phyloP scores from a whole-genome alignment of 2,888 invertebrate genomes.

The Eilema depressum region DNA sequence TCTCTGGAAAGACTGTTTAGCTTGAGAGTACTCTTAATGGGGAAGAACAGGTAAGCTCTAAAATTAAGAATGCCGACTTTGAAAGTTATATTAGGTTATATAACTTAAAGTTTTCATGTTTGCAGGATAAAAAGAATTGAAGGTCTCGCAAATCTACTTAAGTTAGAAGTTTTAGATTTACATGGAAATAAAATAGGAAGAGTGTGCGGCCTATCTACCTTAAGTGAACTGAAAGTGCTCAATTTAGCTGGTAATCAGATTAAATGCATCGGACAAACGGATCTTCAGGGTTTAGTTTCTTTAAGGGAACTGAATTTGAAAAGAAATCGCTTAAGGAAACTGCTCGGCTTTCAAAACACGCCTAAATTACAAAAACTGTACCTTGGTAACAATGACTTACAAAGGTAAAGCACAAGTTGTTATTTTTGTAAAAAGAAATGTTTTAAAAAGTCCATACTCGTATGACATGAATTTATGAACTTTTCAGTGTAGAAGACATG shows the following conservation, averaged over 20 bases:
- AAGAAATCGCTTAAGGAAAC: constrained; percentile 93
- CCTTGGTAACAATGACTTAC: constrained; percentile 93
- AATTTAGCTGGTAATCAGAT: constrained; percentile 98
- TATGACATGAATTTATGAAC: constrained; percentile 4
- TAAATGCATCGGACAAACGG: constrained; percentile 90
- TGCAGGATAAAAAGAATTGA: constrained; percentile 92
- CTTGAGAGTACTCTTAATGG: constrained; percentile 94
- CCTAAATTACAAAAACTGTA: constrained; percentile 92
- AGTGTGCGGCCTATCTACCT: constrained; percentile 89
- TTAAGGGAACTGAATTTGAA: constrained; percentile 96
- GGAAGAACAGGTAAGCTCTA: constrained; percentile 92
- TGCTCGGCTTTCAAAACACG: constrained; percentile 93
- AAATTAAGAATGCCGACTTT: neutral
- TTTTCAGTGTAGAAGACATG: constrained; percentile 93
- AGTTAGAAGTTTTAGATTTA: constrained; percentile 96
- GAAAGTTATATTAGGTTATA: neutral
- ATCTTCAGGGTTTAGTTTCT: constrained; percentile 92
- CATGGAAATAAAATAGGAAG: constrained; percentile 96
- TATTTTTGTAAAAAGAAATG: neutral
- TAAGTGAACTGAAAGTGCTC: constrained; percentile 94
- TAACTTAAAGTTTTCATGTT: neutral
- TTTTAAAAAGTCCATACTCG: neutral
- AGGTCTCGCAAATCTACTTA: constrained; percentile 90
- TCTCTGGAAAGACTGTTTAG: constrained; percentile 92
- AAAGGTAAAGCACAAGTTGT: constrained; percentile 70